Percentiles rank a stretch among this genome's conserved stretches.
Evolutionary conservation across 2,888 invertebrate species (phyloP).

Genomic region (Drosophila dives): DNA sequence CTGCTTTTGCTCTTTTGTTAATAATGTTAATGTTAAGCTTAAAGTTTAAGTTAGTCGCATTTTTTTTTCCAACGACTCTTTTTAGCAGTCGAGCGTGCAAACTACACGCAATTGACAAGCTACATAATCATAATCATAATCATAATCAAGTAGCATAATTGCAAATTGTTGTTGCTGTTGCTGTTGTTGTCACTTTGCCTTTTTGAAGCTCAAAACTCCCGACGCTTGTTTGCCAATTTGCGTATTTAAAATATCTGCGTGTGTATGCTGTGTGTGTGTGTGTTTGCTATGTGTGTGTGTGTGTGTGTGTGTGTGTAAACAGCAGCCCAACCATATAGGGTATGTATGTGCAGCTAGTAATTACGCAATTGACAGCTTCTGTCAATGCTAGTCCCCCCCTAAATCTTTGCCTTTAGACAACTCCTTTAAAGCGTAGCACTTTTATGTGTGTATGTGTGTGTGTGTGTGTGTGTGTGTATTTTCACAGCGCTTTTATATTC

Average conservation of each 20-base stretch:
- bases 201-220: conserved; percentile 28
- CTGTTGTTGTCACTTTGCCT: conserved; percentile 4
- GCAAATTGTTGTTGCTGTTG: conserved; percentile 51
- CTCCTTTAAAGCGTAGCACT: neutral
- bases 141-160: conserved; percentile 69
- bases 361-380: conserved; percentile 66
- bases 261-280: neutral
- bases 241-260: conserved; percentile 61
- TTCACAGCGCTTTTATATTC: conserved; percentile 9
- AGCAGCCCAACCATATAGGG: neutral
- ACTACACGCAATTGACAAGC: conserved; percentile 63
- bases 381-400: neutral
- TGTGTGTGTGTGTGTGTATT: neutral
- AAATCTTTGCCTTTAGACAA: conserved; percentile 5
- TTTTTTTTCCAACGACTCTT: conserved; percentile 34
- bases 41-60: neutral
- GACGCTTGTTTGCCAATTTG: conserved; percentile 70
- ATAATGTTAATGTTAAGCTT: conserved; percentile 23
- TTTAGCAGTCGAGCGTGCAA: conserved; percentile 54
- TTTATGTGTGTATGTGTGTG: too few relatives aligned
- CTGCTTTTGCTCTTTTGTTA: conserved; percentile 30
- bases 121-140: conserved; percentile 63
- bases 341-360: conserved; percentile 52
- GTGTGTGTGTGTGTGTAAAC: conserved; percentile 1
- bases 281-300: neutral